Evolutionary conservation across 2,888 invertebrate species (phyloP).

Genomic region (Rhagonycha lutea): DNA sequence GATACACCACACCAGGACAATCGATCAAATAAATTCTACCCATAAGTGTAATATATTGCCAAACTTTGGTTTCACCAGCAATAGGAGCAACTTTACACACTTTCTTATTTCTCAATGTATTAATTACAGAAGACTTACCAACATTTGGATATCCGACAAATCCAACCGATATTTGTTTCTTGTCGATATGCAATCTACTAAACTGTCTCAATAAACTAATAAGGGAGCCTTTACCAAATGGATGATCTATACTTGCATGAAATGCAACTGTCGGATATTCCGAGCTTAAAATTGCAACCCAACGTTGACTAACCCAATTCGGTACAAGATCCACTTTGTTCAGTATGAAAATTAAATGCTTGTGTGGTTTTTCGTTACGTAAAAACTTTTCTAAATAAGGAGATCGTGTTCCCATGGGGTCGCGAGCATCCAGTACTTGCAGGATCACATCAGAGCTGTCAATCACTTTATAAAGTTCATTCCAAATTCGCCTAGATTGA

Average conservation of each 20-base stretch:
- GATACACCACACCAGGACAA: conserved; percentile 98
- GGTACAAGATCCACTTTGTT: conserved; percentile 98
- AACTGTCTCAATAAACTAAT: conserved; percentile 96
- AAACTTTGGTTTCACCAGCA: conserved; percentile 96
- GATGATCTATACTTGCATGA: conserved; percentile 97
- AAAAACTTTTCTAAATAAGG: conserved; percentile 90
- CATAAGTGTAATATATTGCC: conserved; percentile 99
- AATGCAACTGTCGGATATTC: conserved; percentile 98
- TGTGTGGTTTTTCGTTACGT: conserved; percentile 92
- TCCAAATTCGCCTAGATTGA: conserved; percentile 97
- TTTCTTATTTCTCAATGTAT: conserved; percentile 92
- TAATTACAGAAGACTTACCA: conserved; percentile 98
- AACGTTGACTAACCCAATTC: conserved; percentile 96
- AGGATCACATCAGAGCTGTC: conserved; percentile 98
- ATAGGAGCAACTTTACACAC: conserved; percentile 99
- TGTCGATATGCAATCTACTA: conserved; percentile 90
- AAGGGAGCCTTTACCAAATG: conserved; percentile 96
- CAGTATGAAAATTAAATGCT: conserved; percentile 94
- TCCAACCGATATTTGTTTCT: conserved; percentile 98
- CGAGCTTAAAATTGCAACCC: conserved; percentile 92
- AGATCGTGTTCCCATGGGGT: conserved; percentile 95
- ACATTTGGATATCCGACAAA: conserved; percentile 99
- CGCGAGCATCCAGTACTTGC: conserved; percentile 95
- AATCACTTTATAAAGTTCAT: conserved; percentile 97
- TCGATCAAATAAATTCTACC: conserved; percentile 95